phyloP scores from a whole-genome alignment of 2,888 invertebrate species.

The Gortyna flavago region DNA sequence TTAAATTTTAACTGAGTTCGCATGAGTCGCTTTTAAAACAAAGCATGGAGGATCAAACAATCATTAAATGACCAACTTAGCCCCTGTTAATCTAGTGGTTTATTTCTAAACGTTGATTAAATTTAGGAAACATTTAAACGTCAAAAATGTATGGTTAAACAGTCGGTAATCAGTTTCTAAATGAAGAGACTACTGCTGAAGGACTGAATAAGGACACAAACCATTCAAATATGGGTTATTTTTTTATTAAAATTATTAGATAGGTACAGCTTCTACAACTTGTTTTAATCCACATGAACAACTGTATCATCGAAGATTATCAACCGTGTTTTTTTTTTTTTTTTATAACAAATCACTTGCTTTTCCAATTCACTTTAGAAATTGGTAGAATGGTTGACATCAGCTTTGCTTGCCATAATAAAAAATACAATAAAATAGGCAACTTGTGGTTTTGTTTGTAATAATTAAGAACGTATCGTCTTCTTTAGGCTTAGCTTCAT shows the following conservation, averaged over 20 bases:
- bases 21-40: not conserved
- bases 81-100: not conserved
- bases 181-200: not conserved
- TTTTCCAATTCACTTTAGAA: not conserved
- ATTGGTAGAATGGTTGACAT: not conserved
- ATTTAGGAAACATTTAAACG: not conserved
- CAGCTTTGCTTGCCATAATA: not conserved
- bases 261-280: not conserved
- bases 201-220: not conserved
- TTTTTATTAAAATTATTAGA: not conserved
- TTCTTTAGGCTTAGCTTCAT: not conserved
- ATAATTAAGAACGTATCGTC: not conserved
- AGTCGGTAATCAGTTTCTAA: not conserved
- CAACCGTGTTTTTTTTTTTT: not conserved
- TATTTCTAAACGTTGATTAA: not conserved
- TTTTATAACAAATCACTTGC: not conserved
- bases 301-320: not conserved
- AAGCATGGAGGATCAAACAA: not conserved
- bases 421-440: too few relatives aligned
- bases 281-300: not conserved
- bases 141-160: not conserved
- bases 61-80: not conserved
- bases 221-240: not conserved
- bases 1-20: not conserved
- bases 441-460: not conserved